Evolutionary conservation across 2,888 invertebrate genomes (phyloP), one percentile per base, ranked within the genome.

Genomic region (Lamproptera curius): DNA sequence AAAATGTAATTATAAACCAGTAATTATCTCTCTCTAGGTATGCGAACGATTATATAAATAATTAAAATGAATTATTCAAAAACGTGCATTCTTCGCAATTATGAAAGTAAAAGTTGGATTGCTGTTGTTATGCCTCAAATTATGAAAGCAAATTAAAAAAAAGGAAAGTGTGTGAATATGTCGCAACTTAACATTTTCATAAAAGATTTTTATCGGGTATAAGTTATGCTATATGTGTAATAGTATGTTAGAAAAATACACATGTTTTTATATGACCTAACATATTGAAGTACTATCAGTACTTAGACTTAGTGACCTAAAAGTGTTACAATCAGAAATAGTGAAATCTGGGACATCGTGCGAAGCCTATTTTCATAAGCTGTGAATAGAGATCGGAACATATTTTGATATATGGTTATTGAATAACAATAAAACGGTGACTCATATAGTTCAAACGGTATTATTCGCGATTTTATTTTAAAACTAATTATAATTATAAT

Each of bases 261-360:
- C n/a, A n/a, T n/a, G n/a, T n/a, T n/a, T n/a, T n/a, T n/a, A n/a
- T n/a, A n/a, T n/a, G n/a, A n/a, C n/a, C n/a, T n/a, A n/a, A n/a
- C n/a, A n/a, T n/a, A n/a, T 3, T 6, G 20, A 20, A 3, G 20
- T 20, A 20, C 20, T 39, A 16, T n/a, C 10, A 34, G 13, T 40
- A 26, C 34, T 35, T 26, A 26, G 40, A 35, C 23, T 35, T 46
- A 20, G 23, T 39, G 26, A 13, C 35, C 34, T 34, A 26, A 46
- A 28, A 35, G 26, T 46, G 20, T 9, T 35, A 10, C 14, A 16
- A 16, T 40, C 34, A 46, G 33, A 39, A 45, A 45, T 23, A 45
- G 44, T 23, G 33, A 45, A 33, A 45, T 33, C 33, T 45, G 16
- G 39, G 39, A 46, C 45, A 13, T n/a, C 16, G 34, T 23, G 26